phyloP scores from a whole-genome alignment of 2,797 vertebrate species.

The Propithecus deckenii region DNA sequence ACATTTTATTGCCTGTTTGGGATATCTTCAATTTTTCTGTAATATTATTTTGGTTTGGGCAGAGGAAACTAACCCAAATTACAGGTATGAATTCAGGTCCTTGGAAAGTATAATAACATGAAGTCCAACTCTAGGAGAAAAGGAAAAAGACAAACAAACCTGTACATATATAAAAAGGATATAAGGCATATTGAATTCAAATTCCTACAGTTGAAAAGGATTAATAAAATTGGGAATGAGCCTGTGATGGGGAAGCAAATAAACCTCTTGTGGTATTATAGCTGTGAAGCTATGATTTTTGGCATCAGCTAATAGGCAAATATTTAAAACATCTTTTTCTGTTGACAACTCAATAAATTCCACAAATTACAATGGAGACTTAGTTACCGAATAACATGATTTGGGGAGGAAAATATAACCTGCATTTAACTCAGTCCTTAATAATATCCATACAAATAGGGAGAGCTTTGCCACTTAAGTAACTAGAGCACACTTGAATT shows the following conservation, averaged over 20 bases:
- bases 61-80: neutral
- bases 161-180: neutral
- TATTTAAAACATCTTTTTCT: slow-evolving; percentile 31
- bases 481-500: slow-evolving; percentile 53
- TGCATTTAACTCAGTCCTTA: slow-evolving; percentile 50
- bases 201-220: neutral
- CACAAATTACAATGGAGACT: neutral
- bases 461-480: slow-evolving; percentile 39
- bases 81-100: neutral
- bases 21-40: neutral
- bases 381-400: neutral
- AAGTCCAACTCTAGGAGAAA: neutral
- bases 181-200: neutral
- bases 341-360: slow-evolving; percentile 30
- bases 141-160: neutral
- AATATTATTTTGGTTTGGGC: neutral
- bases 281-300: neutral
- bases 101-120: neutral
- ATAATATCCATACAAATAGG: neutral
- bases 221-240: slow-evolving; percentile 24
- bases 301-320: neutral
- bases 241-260: neutral
- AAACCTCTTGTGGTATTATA: neutral
- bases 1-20: neutral
- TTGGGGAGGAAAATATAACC: neutral